These are phyloP conservation scores for Acomys russatus DNA, from an alignment of 2,797 vertebrate species.

Conservation along the genomic window DNA sequence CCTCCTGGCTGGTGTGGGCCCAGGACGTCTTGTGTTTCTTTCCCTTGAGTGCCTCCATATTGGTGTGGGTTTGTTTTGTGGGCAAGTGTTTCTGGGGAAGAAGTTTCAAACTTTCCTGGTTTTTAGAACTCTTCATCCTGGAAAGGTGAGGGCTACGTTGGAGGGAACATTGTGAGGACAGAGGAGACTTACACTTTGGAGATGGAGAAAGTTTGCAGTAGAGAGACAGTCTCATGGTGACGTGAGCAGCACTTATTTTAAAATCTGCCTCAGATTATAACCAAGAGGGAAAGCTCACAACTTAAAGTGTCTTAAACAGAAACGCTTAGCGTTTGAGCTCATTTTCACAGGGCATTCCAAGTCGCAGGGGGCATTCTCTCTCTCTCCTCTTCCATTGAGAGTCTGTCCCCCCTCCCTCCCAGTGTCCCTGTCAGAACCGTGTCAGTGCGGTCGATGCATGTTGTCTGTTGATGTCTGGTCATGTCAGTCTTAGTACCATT, in stretches of 20 bases:
- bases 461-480: background rate
- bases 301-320: background rate
- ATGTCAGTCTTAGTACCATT: background rate
- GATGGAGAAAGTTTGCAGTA: too few species aligned
- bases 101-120: background rate
- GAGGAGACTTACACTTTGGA: background rate
- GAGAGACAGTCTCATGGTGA: fast-evolving
- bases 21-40: fast-evolving
- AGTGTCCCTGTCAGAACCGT: background rate
- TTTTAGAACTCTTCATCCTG: background rate
- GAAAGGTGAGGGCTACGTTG: background rate
- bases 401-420: background rate
- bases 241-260: background rate
- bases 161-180: background rate
- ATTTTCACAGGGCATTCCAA: background rate
- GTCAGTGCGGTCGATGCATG: background rate
- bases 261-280: background rate
- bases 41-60: too few species aligned
- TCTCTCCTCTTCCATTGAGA: background rate
- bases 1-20: background rate
- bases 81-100: background rate
- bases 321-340: background rate
- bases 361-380: background rate
- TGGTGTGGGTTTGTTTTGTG: background rate
- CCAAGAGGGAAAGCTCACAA: background rate